Conservation (phyloP, 2,797 vertebrate genomes). For the Acipenser oxyrinchus region DNA sequence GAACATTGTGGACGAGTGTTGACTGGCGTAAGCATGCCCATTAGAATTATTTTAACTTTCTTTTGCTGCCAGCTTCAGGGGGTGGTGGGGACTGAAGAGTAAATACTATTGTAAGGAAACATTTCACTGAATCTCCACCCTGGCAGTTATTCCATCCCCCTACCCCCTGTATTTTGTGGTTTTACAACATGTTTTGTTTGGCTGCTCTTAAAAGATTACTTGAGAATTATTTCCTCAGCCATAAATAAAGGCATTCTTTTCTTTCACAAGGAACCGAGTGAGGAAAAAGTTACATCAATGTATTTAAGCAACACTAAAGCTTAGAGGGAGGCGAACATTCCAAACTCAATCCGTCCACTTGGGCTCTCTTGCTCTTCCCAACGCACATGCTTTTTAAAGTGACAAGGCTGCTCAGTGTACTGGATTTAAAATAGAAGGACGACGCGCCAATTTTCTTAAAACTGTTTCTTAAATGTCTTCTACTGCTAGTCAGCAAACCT, state of each 20-base stretch:
- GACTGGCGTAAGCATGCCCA: too few species aligned
- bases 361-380: not conserved
- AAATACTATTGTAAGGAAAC: not conserved
- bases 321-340: not conserved
- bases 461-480: too few species aligned
- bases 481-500: too few species aligned
- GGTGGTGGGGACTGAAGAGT: not conserved
- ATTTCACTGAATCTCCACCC: slow-evolving; percentile 1
- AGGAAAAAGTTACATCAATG: not conserved
- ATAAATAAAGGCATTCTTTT: slow-evolving; percentile 9
- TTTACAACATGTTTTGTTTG: not conserved
- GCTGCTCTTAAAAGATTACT: not conserved
- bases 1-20: too few species aligned
- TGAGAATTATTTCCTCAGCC: not conserved
- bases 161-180: not conserved
- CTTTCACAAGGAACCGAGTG: not conserved
- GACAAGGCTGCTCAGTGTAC: too few species aligned
- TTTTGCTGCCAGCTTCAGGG: too few species aligned
- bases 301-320: not conserved
- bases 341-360: not conserved
- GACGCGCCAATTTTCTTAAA: too few species aligned
- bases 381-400: too few species aligned
- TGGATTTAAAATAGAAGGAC: too few species aligned
- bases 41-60: too few species aligned
- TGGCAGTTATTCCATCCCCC: too few species aligned